phyloP scores from a whole-genome alignment of 2,113 vertebrate genomes.

The Morone saxatilis region DNA sequence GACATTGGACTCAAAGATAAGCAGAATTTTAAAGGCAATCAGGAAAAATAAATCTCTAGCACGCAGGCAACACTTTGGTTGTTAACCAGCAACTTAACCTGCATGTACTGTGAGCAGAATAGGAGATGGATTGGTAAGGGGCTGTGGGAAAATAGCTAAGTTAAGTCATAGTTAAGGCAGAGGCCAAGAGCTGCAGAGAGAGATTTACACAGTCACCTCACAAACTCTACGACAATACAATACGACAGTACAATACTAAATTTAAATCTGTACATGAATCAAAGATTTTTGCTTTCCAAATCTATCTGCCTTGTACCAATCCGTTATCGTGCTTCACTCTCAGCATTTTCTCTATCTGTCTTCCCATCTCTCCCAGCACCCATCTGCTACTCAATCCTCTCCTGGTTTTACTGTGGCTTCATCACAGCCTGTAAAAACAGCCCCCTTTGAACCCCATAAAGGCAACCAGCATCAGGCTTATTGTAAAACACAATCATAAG shows the following conservation, averaged over 20 bases:
- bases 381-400: constrained; percentile 86
- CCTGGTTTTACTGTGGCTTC: constrained; percentile 90
- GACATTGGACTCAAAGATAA: constrained; percentile 93
- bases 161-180: constrained; percentile 32
- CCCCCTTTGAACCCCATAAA: constrained; percentile 94
- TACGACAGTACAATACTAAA: background rate
- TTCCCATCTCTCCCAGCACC: constrained; percentile 61
- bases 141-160: constrained; percentile 36
- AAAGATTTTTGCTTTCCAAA: background rate
- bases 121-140: constrained; percentile 47
- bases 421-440: constrained; percentile 91
- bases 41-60: constrained; percentile 89
- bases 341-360: background rate
- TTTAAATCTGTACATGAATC: background rate
- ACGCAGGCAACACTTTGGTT: constrained; percentile 76
- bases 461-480: constrained; percentile 90
- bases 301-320: constrained; percentile 26
- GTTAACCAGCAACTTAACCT: constrained; percentile 85
- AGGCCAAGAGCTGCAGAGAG: constrained; percentile 41
- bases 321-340: background rate
- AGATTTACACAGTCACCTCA: constrained; percentile 5
- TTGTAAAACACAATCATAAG: constrained; percentile 93
- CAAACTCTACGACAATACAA: background rate
- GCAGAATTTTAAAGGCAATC: constrained; percentile 99
- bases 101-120: constrained; percentile 74